Evolutionary conservation across 2,888 invertebrate genomes (phyloP).

Genomic region (Endomychus coccineus): DNA sequence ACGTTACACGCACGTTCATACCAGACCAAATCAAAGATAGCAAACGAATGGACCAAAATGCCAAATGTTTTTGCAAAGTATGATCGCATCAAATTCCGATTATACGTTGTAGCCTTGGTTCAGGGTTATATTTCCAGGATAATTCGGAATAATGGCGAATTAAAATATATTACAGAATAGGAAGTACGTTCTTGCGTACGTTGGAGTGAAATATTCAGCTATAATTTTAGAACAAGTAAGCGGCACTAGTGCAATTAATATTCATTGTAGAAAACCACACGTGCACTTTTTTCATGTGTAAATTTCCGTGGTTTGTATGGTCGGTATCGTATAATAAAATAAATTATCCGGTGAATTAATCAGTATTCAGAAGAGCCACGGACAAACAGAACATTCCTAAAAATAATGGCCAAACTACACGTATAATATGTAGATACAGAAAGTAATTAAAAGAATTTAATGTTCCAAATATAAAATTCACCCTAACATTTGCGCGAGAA

Average conservation of each 20-base stretch:
- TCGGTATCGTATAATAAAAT: slow-evolving; percentile 33
- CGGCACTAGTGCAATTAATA: slow-evolving; percentile 29
- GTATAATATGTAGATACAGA: slow-evolving; percentile 43
- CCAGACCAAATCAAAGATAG: too few relatives aligned
- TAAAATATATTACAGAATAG: too few relatives aligned
- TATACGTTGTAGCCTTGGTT: too few relatives aligned
- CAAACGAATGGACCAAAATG: too few relatives aligned
- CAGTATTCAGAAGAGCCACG: slow-evolving; percentile 37
- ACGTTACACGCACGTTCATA: too few relatives aligned
- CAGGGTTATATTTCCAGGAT: too few relatives aligned
- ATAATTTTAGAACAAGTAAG: too few relatives aligned
- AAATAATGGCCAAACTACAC: slow-evolving; percentile 42
- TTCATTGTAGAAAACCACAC: slow-evolving; percentile 31
- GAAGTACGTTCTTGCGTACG: too few relatives aligned
- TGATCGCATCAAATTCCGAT: too few relatives aligned
- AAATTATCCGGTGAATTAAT: slow-evolving; percentile 39
- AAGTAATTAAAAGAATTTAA: slow-evolving; percentile 45
- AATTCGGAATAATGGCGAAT: too few relatives aligned
- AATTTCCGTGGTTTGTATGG: slow-evolving; percentile 26
- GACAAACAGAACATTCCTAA: slow-evolving; percentile 34
- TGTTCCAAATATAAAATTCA: slow-evolving; percentile 44
- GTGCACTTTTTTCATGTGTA: slow-evolving; percentile 30
- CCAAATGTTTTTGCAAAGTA: too few relatives aligned
- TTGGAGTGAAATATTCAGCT: too few relatives aligned
- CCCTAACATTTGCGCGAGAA: slow-evolving; percentile 19